These are phyloP conservation scores for Dione vanillae DNA, from an alignment of 2,888 invertebrate genomes.

Conservation along the genomic window DNA sequence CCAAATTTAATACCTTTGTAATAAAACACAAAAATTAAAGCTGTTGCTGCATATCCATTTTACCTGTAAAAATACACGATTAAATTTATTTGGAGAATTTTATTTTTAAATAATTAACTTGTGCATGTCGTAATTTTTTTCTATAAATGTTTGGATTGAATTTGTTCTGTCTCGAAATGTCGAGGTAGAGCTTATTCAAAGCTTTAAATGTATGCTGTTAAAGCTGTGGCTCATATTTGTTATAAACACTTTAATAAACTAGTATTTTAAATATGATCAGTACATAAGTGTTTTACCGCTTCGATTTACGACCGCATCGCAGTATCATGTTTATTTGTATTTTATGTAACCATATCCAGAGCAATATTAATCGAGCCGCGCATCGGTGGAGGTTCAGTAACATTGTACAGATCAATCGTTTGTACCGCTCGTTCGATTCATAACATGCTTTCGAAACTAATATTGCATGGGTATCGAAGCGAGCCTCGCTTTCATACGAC, in stretches of 20 bases:
- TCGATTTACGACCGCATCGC: slow-evolving; percentile 68
- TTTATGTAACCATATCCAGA: slow-evolving; percentile 67
- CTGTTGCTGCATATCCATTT: slow-evolving; percentile 15
- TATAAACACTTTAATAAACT: slow-evolving; percentile 38
- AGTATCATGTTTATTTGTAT: slow-evolving; percentile 59
- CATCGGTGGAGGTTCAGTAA: slow-evolving; percentile 69
- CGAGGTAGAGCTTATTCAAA: slow-evolving; percentile 62
- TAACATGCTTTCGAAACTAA: slow-evolving; percentile 69
- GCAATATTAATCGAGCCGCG: slow-evolving; percentile 74
- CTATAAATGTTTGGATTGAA: slow-evolving; percentile 70
- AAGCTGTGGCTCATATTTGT: slow-evolving; percentile 72
- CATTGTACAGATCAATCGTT: slow-evolving; percentile 56
- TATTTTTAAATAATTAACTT: slow-evolving; percentile 66
- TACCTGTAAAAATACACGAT: slow-evolving; percentile 28
- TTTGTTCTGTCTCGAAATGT: slow-evolving; percentile 58
- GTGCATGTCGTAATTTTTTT: slow-evolving; percentile 78
- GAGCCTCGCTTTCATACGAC: slow-evolving; percentile 43
- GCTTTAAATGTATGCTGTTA: slow-evolving; percentile 79
- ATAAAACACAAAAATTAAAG: slow-evolving; percentile 5
- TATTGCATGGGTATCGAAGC: slow-evolving; percentile 78
- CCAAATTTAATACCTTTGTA: not conserved
- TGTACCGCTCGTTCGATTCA: slow-evolving; percentile 56
- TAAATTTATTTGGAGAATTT: slow-evolving; percentile 67
- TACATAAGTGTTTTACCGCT: slow-evolving; percentile 65
- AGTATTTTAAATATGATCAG: slow-evolving; percentile 61